Conservation (phyloP, 2,888 invertebrate genomes). For the Argyresthia albistria region DNA sequence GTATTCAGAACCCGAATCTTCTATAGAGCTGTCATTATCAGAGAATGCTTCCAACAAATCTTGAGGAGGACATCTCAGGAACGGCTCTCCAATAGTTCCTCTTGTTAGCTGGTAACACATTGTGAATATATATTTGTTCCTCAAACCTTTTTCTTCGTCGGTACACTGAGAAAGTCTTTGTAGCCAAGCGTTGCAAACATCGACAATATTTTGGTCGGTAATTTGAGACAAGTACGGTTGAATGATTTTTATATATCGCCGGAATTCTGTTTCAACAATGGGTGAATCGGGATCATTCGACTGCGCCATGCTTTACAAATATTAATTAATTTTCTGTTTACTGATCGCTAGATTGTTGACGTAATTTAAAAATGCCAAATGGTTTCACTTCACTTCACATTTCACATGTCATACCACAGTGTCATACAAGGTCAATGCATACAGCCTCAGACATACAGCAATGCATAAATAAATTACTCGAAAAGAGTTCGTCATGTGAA, state of each 20-base stretch:
- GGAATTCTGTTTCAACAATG: constrained; percentile 41
- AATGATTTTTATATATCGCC: constrained; percentile 48
- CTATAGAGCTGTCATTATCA: constrained; percentile 27
- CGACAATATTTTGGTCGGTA: constrained; percentile 32
- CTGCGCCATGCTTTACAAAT: too few species aligned
- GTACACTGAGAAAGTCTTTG: constrained; percentile 36
- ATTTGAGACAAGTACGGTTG: constrained; percentile 42
- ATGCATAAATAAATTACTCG: too few species aligned
- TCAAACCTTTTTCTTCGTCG: constrained; percentile 34
- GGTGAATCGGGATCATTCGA: too few species aligned
- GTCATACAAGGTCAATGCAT: too few species aligned
- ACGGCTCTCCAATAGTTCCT: constrained; percentile 43
- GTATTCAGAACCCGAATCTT: constrained; percentile 33
- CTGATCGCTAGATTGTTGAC: too few species aligned
- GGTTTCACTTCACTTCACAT: too few species aligned
- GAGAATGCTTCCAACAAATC: constrained; percentile 24
- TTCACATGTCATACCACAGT: too few species aligned
- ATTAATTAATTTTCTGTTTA: too few species aligned
- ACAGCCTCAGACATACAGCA: too few species aligned
- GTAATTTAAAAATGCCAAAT: too few species aligned
- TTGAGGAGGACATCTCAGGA: constrained; percentile 31
- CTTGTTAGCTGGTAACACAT: constrained; percentile 51
- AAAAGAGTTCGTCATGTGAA: too few species aligned
- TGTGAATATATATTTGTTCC: constrained; percentile 50
- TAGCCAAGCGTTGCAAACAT: constrained; percentile 53